Evolutionary conservation across 1,140 invertebrate genomes (phyloP), one percentile per base, ranked within the genome.

Genomic region (Heterodera schachtii): DNA sequence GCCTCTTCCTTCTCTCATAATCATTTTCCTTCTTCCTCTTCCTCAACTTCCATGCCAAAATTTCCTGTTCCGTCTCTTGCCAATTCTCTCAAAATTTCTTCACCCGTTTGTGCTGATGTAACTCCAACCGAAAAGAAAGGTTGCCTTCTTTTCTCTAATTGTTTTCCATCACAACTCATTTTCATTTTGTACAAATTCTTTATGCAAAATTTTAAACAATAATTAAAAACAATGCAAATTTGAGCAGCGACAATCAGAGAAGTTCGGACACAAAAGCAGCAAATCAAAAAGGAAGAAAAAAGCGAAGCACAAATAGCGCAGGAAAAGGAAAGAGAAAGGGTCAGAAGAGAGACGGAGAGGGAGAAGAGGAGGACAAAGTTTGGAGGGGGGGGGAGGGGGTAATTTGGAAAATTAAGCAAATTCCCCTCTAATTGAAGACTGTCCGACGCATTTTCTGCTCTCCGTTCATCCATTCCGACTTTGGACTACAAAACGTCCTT

Each of bases 401-500:
- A 52, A 52, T 8, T 52, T 6, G 69, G 5, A 11, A 11, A 43
- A 71, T 43, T 52, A 52, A 11, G 69, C n/a, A 70, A 16, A 16
- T 70, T 71, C 13, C 13, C 4, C 5, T 41, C 19, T 71, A 41
- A 71, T 31, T 31, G 44, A 13, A 71, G 69, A 43, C 19, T 71
- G 19, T 43, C 69, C 9, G 69, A 71, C 11, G 44, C 31, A 71
- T 71, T 71, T 46, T 21, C 8, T 11, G 44, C 69, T 9, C 31
- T 71, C 11, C 69, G 69, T 46, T 43, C 69, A 4, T 71, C 69
- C 1, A 71, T 71, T 31, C n/a, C 69, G 4, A 11, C 31, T 71
- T 43, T 71, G 69, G 69, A 71, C 69, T 71, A 46, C 69, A 71
- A 31, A n/a, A 31, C 69, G 31, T 13, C 69, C 11, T 71, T 71